Percentiles rank a stretch among this genome's conserved stretches.
These are phyloP conservation scores for Heterohyrax brucei DNA, from an alignment of 2,797 vertebrate species.

Conservation along the genomic window DNA sequence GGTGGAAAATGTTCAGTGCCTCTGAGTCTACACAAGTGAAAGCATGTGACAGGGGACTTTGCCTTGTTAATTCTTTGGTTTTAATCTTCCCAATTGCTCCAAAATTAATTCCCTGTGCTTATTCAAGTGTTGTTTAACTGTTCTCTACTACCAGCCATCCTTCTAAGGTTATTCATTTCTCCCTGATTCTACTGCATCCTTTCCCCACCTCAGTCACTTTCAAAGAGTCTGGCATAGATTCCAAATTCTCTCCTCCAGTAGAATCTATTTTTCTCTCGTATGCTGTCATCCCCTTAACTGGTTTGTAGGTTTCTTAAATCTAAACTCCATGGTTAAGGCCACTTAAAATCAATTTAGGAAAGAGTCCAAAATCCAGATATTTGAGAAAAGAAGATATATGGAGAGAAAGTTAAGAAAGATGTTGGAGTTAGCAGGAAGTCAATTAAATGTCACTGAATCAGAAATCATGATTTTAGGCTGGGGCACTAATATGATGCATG, in stretches of 20 bases:
- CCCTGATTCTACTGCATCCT: neutral
- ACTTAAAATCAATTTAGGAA: neutral
- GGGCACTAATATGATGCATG: neutral
- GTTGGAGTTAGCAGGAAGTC: neutral
- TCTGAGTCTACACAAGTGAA: neutral
- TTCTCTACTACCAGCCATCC: slow-evolving; percentile 18
- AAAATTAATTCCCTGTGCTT: slow-evolving; percentile 23
- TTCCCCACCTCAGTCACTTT: neutral
- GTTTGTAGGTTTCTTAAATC: neutral
- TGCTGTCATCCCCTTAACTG: neutral
- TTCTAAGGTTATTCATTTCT: neutral
- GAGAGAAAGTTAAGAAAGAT: neutral
- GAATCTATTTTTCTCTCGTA: neutral
- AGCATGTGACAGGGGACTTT: neutral
- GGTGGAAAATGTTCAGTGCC: neutral
- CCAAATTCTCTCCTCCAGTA: neutral
- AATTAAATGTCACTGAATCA: neutral
- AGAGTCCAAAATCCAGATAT: neutral
- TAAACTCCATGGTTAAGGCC: neutral
- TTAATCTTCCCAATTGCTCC: neutral
- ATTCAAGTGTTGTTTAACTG: slow-evolving; percentile 2
- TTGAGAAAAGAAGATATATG: neutral
- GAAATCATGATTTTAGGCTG: neutral
- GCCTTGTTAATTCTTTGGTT: neutral
- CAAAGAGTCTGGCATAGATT: neutral